Evolutionary conservation across 1,140 invertebrate genomes (phyloP).

Genomic region (Caenorhabditis elegans): WBcel235 BX284602.5:10512501-10513000

Average conservation of each 20-base stretch:
- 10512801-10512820: background rate
- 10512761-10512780: background rate
- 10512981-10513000: background rate
- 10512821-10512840: background rate
- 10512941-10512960: constrained; percentile 27
- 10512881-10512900: constrained; percentile 18
- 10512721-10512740: constrained; percentile 24
- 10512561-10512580: too few species aligned
- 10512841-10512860: background rate
- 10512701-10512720: constrained; percentile 17
- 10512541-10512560: too few species aligned
- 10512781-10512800: background rate
- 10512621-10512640: too few species aligned
- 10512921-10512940: background rate
- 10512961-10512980: constrained; percentile 3
- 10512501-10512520: too few species aligned
- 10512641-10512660: constrained; percentile 1
- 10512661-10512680: constrained; percentile 11
- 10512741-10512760: background rate
- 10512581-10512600: too few species aligned
- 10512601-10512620: too few species aligned
- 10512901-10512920: constrained; percentile 10
- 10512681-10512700: constrained; percentile 18
- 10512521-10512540: too few species aligned
- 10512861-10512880: background rate